Evolutionary conservation across 2,113 vertebrate genomes (phyloP).

Genomic region (Sigmodon hispidus): DNA sequence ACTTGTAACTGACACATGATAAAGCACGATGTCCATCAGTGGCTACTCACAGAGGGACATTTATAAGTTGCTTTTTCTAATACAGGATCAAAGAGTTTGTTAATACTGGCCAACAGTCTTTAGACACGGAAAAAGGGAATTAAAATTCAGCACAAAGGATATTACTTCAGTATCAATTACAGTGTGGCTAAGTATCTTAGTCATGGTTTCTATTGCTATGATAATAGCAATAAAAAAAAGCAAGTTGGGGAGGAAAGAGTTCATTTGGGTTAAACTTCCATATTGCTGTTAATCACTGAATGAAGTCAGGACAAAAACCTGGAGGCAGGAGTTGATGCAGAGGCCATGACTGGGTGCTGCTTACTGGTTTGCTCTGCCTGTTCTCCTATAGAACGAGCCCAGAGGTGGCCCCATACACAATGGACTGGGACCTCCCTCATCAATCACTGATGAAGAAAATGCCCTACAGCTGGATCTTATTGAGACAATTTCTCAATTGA

Average conservation of each 20-base stretch:
- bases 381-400: background rate
- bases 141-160: background rate
- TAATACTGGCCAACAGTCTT: background rate
- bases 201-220: background rate
- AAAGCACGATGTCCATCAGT: background rate
- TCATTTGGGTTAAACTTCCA: background rate
- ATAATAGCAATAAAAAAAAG: background rate
- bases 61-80: background rate
- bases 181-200: background rate
- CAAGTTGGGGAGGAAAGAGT: background rate
- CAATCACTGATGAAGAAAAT: background rate
- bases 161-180: background rate
- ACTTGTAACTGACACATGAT: background rate
- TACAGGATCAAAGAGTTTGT: slow-evolving; percentile 1
- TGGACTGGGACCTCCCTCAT: background rate
- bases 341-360: background rate
- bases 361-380: background rate
- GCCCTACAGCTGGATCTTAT: background rate
- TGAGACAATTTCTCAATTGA: background rate
- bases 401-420: background rate
- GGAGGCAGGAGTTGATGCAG: background rate
- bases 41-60: background rate
- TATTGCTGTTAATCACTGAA: background rate
- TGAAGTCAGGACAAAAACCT: background rate
- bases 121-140: background rate